phyloP scores from a whole-genome alignment of 2,888 invertebrate genomes.

The Drosophila subquinaria region DNA sequence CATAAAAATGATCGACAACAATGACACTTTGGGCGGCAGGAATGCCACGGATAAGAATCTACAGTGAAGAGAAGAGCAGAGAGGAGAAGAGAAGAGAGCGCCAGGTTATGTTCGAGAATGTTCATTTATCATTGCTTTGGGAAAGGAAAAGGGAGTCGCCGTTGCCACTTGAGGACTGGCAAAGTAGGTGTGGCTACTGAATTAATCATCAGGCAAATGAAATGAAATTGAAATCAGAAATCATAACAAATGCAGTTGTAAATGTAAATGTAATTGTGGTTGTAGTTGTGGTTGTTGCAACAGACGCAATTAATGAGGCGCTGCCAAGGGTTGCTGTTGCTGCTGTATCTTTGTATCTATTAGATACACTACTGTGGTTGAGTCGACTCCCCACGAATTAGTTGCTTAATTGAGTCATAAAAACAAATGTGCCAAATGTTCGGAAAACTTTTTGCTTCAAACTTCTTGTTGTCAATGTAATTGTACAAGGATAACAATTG shows the following conservation, averaged over 20 bases:
- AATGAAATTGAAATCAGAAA: conserved; percentile 55
- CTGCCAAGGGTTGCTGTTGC: conserved; percentile 45
- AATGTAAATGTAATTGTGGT: conserved; percentile 38
- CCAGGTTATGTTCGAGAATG: conserved; percentile 29
- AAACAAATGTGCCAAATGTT: conserved; percentile 85
- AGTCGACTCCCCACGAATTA: conserved; percentile 80
- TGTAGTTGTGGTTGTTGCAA: conserved; percentile 28
- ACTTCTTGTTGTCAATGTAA: conserved; percentile 37
- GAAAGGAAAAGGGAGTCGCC: conserved; percentile 20
- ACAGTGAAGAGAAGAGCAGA: conserved; percentile 18
- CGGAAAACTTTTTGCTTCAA: conserved; percentile 54
- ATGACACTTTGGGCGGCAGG: conserved; percentile 81
- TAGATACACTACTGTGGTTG: conserved; percentile 54
- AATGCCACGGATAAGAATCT: conserved; percentile 78
- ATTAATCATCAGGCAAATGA: conserved; percentile 68
- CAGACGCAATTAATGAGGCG: conserved; percentile 65
- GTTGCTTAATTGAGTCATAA: conserved; percentile 84
- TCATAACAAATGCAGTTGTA: conserved; percentile 63
- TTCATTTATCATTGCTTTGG: conserved; percentile 69
- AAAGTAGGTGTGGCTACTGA: conserved; percentile 70
- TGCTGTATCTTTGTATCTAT: conserved; percentile 35
- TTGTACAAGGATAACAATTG: conserved; percentile 66
- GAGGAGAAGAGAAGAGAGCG: conserved; percentile 41
- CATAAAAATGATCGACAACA: conserved; percentile 80
- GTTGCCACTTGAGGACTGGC: conserved; percentile 26